A percentile compares a stretch with the other conserved stretches of the same genome.
These are phyloP conservation scores for Hanleya hanleyi DNA, from an alignment of 2,888 invertebrate genomes.

Conservation along the genomic window DNA sequence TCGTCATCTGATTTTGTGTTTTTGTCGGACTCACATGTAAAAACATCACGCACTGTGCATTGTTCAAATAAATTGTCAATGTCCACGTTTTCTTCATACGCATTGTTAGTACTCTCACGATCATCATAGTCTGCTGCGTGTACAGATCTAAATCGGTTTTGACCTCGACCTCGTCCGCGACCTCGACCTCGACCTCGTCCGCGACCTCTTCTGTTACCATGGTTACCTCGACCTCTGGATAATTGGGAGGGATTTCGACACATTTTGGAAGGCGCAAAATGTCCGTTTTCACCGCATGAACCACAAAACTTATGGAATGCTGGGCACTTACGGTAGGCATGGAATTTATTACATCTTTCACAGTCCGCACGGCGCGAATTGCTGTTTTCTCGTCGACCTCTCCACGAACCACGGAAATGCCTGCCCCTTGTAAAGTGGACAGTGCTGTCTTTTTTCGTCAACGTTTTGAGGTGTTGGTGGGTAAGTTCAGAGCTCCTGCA, in stretches of 20 bases:
- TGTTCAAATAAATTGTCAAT: slow-evolving; percentile 20
- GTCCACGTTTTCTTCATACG: neutral
- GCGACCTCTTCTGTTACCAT: no score
- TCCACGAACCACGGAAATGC: no score
- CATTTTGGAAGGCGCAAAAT: no score
- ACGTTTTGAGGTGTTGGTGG: neutral
- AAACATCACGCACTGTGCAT: slow-evolving; percentile 15
- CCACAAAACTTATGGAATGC: slow-evolving; percentile 18
- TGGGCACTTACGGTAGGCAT: slow-evolving; percentile 15
- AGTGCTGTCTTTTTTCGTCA: neutral
- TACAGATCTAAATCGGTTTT: no score
- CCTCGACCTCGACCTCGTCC: no score
- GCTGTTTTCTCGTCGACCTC: neutral
- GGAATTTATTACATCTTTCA: slow-evolving; percentile 12
- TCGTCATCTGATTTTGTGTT: neutral
- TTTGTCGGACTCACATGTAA: slow-evolving; percentile 5
- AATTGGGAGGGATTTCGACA: no score
- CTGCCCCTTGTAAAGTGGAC: neutral
- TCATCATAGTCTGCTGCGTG: neutral
- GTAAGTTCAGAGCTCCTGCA: neutral
- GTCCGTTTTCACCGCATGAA: no score
- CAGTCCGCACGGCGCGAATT: neutral
- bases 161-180: no score
- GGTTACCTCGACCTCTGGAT: no score
- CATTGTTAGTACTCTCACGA: neutral